These are phyloP conservation scores for Mustelus asterias DNA, from an alignment of 2,113 vertebrate species.

Conservation along the genomic window DNA sequence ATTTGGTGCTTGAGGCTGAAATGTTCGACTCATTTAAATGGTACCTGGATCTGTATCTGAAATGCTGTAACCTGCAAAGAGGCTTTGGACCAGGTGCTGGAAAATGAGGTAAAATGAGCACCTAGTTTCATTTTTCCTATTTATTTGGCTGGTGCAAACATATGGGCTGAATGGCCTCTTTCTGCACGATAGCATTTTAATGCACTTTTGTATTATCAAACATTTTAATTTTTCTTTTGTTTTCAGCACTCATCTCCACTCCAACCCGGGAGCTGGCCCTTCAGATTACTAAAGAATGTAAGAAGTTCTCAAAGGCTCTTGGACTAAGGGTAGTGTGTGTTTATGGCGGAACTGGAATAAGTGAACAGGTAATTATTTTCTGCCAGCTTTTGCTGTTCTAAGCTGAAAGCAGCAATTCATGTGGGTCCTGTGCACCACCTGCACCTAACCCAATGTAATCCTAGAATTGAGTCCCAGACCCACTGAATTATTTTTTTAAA, in stretches of 20 bases:
- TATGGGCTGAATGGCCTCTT: no score
- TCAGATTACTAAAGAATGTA: constrained; percentile 98
- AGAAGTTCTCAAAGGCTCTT: constrained; percentile 94
- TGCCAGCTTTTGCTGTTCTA: neutral
- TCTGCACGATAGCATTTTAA: neutral
- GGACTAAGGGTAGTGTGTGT: constrained; percentile 92
- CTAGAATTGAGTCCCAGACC: neutral
- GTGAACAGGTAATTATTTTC: constrained; percentile 75
- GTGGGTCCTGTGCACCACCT: neutral
- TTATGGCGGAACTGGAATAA: constrained; percentile 97
- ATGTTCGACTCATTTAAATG: no score
- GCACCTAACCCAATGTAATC: neutral
- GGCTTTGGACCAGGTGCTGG: no score
- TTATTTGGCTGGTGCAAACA: no score
- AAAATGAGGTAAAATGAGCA: no score
- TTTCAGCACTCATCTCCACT: constrained; percentile 90
- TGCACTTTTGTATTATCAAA: neutral
- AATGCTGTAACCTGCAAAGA: no score
- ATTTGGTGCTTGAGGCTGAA: no score
- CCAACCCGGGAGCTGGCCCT: constrained; percentile 92
- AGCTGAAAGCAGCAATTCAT: neutral
- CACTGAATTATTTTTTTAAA: neutral
- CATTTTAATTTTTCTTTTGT: constrained; percentile 41
- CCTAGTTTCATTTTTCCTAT: neutral
- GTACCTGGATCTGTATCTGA: no score